phyloP scores from a whole-genome alignment of 2,797 vertebrate species.

The Bryconaethiops microstoma region DNA sequence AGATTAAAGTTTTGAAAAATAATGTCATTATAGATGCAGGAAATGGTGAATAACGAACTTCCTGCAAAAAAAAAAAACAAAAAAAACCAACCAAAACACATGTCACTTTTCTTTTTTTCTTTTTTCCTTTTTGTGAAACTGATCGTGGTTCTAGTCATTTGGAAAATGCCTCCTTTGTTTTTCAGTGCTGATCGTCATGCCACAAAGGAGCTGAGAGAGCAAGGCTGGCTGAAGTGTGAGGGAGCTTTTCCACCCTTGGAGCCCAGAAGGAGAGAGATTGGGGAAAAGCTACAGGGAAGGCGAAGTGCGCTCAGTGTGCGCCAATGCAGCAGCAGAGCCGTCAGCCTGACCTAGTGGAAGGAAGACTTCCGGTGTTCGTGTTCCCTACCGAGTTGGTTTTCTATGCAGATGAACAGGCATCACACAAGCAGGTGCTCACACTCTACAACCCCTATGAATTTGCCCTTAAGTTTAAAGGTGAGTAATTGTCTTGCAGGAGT shows the following conservation, averaged over 20 bases:
- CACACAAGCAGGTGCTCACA: slow-evolving; percentile 99
- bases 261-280: slow-evolving; percentile 67
- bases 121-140: no score
- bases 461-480: slow-evolving; percentile 99
- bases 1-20: not conserved
- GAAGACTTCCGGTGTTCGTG: slow-evolving; percentile 99
- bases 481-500: slow-evolving; percentile 61
- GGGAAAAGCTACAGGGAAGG: slow-evolving; percentile 74
- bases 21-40: not conserved
- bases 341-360: slow-evolving; percentile 98
- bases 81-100: no score
- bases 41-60: not conserved
- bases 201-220: slow-evolving; percentile 67
- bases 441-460: slow-evolving; percentile 99
- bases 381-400: slow-evolving; percentile 98
- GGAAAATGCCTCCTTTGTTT: not conserved
- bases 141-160: not conserved
- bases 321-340: slow-evolving; percentile 98
- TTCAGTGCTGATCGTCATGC: slow-evolving; percentile 61
- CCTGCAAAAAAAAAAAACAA: no score
- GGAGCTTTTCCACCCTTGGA: slow-evolving; percentile 51
- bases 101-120: no score
- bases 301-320: slow-evolving; percentile 83
- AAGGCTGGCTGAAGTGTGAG: slow-evolving; percentile 57
- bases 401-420: slow-evolving; percentile 97